A percentile compares a stretch with the other conserved stretches of the same genome.
phyloP scores from a whole-genome alignment of 2,113 vertebrate species.

The Garra rufa region DNA sequence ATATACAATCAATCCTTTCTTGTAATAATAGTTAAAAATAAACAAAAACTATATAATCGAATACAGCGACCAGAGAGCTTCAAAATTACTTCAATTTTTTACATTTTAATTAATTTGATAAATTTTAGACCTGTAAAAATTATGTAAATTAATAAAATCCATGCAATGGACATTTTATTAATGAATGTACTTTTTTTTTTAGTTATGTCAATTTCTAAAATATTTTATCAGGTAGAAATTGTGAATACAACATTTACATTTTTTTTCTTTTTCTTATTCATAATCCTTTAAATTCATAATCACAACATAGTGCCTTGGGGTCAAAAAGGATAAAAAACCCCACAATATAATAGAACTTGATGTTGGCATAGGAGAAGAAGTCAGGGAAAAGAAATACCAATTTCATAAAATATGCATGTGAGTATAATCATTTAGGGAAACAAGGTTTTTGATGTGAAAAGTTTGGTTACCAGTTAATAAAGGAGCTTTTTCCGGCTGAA shows the following conservation, averaged over 20 bases:
- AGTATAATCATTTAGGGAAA: background rate
- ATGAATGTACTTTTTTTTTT: background rate
- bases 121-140: background rate
- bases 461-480: conserved; percentile 80
- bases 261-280: too few relatives aligned
- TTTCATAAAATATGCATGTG: background rate
- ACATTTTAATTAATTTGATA: background rate
- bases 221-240: background rate
- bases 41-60: background rate
- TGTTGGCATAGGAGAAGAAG: background rate
- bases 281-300: background rate
- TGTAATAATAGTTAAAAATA: too few relatives aligned
- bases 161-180: background rate
- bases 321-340: background rate
- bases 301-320: background rate
- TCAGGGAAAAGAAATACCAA: background rate
- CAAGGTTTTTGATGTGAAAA: background rate
- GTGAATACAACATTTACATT: too few relatives aligned
- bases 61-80: background rate
- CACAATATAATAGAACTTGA: background rate
- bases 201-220: background rate
- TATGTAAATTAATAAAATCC: background rate
- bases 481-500: conserved; percentile 81
- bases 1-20: background rate
- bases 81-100: background rate